Evolutionary conservation across 2,113 vertebrate genomes (phyloP), one percentile per base, ranked within the genome.

Genomic region (Melanocharis versteri): DNA sequence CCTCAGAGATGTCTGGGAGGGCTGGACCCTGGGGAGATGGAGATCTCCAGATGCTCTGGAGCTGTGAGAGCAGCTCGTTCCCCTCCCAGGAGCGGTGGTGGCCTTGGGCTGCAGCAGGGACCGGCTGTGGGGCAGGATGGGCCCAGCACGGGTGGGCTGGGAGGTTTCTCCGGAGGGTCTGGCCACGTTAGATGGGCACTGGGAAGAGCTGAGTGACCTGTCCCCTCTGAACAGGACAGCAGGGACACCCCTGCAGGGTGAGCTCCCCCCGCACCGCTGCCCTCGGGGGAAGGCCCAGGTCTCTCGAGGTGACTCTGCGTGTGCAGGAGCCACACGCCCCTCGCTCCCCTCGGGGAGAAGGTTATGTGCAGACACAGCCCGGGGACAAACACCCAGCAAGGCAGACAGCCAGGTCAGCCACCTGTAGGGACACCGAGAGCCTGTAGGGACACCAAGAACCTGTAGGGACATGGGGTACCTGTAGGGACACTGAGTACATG

Each of bases 111-210:
- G 76, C 65, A 42, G 35, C 53, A 5, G 30, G 37, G 70, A 40
- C 4, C n/a, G 44, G 7, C 23, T 13, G 19, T 30, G 60, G 20
- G 17, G 21, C 39, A 4, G 31, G 54, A n/a, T 11, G 8, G 53
- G 13, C 35, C 65, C n/a, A 2, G 79, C 0, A 1, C 2, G 45
- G 65, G 21, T 28, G 66, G 26, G n/a, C 26, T 35, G 22, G 70
- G 65, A 48, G 33, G 13, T 33, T 45, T 54, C 31, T 54, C 35
- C 48, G 51, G 24, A 28, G 39, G 27, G 13, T 31, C 80, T 42
- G 71, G 5, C 37, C 68, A 5, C 0, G 1, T 53, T 31, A 30
- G 16, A 2, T 33, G 69, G 65, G 2, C 3, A 0, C 16, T 44
- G 13, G 64, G 58, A 51, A 24, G 5, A 40, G 40, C 35, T 9